Percentiles rank a stretch among this genome's conserved stretches.
Evolutionary conservation across 2,888 invertebrate genomes (phyloP).

Genomic region (Rhingia campestris): DNA sequence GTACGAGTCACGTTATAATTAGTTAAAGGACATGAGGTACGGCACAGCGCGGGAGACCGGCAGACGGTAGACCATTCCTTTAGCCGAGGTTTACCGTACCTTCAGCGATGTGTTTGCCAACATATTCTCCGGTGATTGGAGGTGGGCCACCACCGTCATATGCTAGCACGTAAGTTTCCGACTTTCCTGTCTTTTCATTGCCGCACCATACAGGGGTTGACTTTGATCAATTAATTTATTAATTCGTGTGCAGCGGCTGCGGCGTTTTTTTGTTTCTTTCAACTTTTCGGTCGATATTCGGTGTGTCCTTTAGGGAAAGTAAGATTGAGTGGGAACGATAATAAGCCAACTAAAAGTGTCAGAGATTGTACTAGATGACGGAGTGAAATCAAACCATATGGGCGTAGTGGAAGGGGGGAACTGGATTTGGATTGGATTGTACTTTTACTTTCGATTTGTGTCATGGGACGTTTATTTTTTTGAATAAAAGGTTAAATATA

Average conservation of each 20-base stretch:
- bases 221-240: conserved; percentile 73
- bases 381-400: conserved; percentile 14
- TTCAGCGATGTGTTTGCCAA: conserved; percentile 64
- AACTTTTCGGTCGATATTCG: conserved; percentile 30
- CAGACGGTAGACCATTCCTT: conserved; percentile 20
- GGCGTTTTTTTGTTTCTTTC: conserved; percentile 11
- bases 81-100: conserved; percentile 43
- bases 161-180: conserved; percentile 21
- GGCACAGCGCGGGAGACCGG: not conserved
- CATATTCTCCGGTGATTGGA: conserved; percentile 58
- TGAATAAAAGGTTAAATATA: too few relatives aligned
- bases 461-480: not conserved
- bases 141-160: conserved; percentile 43
- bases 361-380: conserved; percentile 21
- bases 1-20: conserved; percentile 71
- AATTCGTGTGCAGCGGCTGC: conserved; percentile 55
- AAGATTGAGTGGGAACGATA: conserved; percentile 40
- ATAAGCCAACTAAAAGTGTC: conserved; percentile 49
- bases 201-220: conserved; percentile 32
- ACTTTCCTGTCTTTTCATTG: conserved; percentile 6
- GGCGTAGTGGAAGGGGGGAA: not conserved
- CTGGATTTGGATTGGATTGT: not conserved
- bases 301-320: conserved; percentile 23
- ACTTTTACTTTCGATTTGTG: not conserved
- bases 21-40: conserved; percentile 63